Percentiles rank a stretch among this genome's conserved stretches.
phyloP scores from a whole-genome alignment of 2,797 vertebrate species.

The Xiphophorus birchmanni region DNA sequence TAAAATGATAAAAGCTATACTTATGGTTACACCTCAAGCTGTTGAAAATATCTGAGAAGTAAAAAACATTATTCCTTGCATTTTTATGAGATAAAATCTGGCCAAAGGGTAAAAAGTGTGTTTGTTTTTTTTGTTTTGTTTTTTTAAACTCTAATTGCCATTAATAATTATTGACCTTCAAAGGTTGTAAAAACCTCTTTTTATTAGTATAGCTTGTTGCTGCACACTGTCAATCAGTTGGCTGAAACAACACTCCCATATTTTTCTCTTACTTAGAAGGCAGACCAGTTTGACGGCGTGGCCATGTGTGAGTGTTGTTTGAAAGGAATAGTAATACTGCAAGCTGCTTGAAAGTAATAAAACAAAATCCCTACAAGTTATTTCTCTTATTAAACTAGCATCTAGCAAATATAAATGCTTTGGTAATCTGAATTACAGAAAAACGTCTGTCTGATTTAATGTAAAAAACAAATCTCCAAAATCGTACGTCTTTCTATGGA shows the following conservation, averaged over 20 bases:
- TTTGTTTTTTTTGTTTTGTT: no score
- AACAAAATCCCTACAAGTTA: not conserved
- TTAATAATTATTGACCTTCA: not conserved
- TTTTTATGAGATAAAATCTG: not conserved
- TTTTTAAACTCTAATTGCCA: not conserved
- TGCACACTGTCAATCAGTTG: not conserved
- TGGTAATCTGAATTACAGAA: not conserved
- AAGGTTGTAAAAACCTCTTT: not conserved
- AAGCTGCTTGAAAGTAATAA: not conserved
- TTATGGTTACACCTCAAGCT: not conserved
- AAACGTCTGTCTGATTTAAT: not conserved
- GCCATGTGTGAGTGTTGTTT: not conserved
- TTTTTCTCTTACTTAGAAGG: not conserved
- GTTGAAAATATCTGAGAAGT: not conserved
- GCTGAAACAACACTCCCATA: not conserved
- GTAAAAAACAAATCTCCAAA: not conserved
- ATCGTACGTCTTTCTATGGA: not conserved
- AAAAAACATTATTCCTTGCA: not conserved
- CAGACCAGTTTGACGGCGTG: not conserved
- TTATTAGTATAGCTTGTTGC: not conserved
- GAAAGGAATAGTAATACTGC: not conserved
- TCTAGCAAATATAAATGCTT: not conserved
- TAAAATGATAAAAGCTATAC: not conserved
- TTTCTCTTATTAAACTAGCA: not conserved
- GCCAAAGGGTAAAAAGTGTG: not conserved